Evolutionary conservation across 2,888 invertebrate genomes (phyloP).

Genomic region (Amphipoea lucens): DNA sequence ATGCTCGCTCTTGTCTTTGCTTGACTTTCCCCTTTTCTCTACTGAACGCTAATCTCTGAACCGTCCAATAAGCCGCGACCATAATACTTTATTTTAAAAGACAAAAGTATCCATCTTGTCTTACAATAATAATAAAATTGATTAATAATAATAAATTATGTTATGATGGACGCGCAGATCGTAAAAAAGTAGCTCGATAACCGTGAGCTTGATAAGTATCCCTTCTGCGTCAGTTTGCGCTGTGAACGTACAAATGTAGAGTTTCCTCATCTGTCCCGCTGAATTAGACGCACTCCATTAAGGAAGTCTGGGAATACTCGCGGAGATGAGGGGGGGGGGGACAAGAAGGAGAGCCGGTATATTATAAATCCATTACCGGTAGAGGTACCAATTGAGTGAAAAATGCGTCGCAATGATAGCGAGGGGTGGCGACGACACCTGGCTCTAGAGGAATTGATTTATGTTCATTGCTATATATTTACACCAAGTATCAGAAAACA

Average conservation of each 20-base stretch:
- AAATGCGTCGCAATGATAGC: constrained; percentile 43
- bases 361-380: constrained; percentile 67
- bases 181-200: not conserved
- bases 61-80: not conserved
- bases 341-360: constrained; percentile 20
- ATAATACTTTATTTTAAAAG: not conserved
- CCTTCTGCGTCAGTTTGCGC: not conserved
- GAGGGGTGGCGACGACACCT: constrained; percentile 25
- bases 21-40: not conserved
- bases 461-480: constrained; percentile 16
- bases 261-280: constrained; percentile 15
- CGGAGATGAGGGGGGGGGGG: not conserved
- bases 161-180: not conserved
- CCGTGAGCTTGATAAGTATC: not conserved
- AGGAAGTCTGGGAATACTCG: not conserved
- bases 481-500: not conserved
- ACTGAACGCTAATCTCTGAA: not conserved
- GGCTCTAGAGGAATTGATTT: constrained; percentile 30
- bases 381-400: constrained; percentile 45
- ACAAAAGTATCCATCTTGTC: not conserved
- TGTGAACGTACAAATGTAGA: constrained; percentile 5
- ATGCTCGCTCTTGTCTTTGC: not conserved
- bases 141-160: not conserved
- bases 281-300: constrained; percentile 57
- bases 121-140: not conserved